Conservation (phyloP, 2,888 invertebrate species). For the Carpatolechia fugitivella region DNA sequence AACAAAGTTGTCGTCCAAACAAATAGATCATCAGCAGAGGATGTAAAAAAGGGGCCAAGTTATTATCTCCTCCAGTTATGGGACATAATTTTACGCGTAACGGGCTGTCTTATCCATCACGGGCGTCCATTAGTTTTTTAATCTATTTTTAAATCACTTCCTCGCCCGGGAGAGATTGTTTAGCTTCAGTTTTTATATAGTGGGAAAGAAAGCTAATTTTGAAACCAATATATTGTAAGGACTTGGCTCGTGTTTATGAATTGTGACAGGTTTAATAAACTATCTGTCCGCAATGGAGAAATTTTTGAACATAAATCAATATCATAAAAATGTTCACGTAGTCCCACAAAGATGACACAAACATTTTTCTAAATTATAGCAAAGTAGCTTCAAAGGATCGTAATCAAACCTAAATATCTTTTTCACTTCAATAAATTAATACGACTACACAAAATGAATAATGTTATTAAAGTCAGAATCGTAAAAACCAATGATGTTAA, state of each 20-base stretch:
- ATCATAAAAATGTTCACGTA: too few species aligned
- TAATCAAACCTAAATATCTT: too few species aligned
- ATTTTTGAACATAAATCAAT: too few species aligned
- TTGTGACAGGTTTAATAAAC: constrained; percentile 4
- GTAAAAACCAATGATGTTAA: too few species aligned
- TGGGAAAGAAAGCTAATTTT: constrained; percentile 3
- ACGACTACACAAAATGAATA: too few species aligned
- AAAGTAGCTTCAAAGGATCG: too few species aligned
- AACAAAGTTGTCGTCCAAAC: constrained; percentile 18
- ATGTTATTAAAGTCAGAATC: too few species aligned
- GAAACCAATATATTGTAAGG: background rate
- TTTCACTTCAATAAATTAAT: too few species aligned
- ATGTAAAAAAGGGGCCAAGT: constrained; percentile 17
- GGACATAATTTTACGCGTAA: constrained; percentile 35
- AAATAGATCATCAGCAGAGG: constrained; percentile 23
- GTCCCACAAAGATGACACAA: too few species aligned
- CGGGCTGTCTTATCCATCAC: constrained; percentile 31
- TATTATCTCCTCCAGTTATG: constrained; percentile 21
- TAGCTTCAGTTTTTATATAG: constrained; percentile 16
- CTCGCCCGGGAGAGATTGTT: constrained; percentile 17
- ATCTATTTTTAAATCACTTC: constrained; percentile 35
- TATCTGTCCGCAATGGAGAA: too few species aligned
- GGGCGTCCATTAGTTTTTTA: constrained; percentile 30
- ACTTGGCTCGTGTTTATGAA: background rate
- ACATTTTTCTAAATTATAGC: too few species aligned